Evolutionary conservation across 2,113 vertebrate genomes (phyloP), one percentile per base, ranked within the genome.

Genomic region (Capreolus pygargus): DNA sequence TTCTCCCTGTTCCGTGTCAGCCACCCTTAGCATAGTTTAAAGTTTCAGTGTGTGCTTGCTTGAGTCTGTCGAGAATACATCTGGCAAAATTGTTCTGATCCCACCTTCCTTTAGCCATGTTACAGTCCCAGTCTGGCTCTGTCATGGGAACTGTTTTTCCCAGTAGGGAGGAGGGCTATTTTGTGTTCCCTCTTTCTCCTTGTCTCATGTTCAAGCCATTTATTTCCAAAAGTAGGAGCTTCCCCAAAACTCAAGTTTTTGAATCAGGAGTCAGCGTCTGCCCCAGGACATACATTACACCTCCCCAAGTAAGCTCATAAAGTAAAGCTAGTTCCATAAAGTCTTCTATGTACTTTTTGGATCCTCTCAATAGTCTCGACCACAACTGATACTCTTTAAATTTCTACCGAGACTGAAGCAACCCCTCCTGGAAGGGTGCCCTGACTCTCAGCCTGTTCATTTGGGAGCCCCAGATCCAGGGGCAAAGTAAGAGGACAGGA

Each of bases 251-350:
- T 39, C n/a, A 74, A 39, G 67, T 74, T 74, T 39, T 74, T 2
- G 12, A 74, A n/a, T 74, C n/a, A 74, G n/a, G 10, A 25, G 67
- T 74, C 36, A 23, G 19, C 0, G 0, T 74, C n/a, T 39, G 13
- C 23, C 67, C n/a, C 36, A 74, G 39, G 19, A 74, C 10, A 70
- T 11, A 36, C 33, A 67, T 36, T 67, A 5, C 17, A 23, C 39
- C 67, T 74, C 67, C 39, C n/a, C 19, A 25, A 39, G n/a, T 39
- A 74, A 39, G 19, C 36, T 74, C n/a, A 39, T 23, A 23, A 39
- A 39, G 19, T 70, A 70, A 70, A 70, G 67, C 67, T 70, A 6
- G 10, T 39, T 19, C 67, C 67, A 13, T 25, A 39, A 74, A 23
- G 67, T 0, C 10, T 74, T 13, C 36, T 39, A 3, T 74, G 10